Conservation (phyloP, 1,140 invertebrate genomes). For the Microplitis demolitor region DNA sequence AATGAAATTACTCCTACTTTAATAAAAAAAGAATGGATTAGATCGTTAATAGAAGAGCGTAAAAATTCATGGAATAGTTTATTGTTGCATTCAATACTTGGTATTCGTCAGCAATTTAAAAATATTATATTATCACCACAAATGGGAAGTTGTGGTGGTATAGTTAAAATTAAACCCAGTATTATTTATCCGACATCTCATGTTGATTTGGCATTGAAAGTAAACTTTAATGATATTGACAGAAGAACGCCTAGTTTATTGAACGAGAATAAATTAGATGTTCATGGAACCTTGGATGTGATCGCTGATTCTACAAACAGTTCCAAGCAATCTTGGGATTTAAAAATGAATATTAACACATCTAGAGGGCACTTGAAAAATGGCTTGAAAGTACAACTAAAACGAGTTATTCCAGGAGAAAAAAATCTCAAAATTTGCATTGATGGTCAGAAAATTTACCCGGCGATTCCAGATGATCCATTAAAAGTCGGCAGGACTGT, state of each 20-base stretch:
- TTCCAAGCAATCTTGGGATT: conserved; percentile 45
- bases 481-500: conserved; percentile 28
- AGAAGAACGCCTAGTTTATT: conserved; percentile 12
- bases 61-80: conserved; percentile 29
- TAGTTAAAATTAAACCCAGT: conserved; percentile 39
- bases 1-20: conserved; percentile 27
- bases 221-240: conserved; percentile 28
- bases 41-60: conserved; percentile 22
- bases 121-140: conserved; percentile 35
- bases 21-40: conserved; percentile 21
- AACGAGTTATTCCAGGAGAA: conserved; percentile 42
- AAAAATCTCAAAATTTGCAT: conserved; percentile 53
- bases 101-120: conserved; percentile 24
- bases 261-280: conserved; percentile 27
- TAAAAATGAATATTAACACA: conserved; percentile 43
- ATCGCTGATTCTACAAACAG: conserved; percentile 34
- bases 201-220: conserved; percentile 36
- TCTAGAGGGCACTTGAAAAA: conserved; percentile 41
- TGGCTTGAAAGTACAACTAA: conserved; percentile 44
- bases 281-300: conserved; percentile 38
- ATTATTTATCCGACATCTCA: conserved; percentile 35
- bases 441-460: conserved; percentile 45
- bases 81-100: conserved; percentile 20
- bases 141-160: conserved; percentile 35
- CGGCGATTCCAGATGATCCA: conserved; percentile 23